These are phyloP conservation scores for Rhinoptilus africanus DNA, from an alignment of 2,113 vertebrate genomes.

Conservation along the genomic window DNA sequence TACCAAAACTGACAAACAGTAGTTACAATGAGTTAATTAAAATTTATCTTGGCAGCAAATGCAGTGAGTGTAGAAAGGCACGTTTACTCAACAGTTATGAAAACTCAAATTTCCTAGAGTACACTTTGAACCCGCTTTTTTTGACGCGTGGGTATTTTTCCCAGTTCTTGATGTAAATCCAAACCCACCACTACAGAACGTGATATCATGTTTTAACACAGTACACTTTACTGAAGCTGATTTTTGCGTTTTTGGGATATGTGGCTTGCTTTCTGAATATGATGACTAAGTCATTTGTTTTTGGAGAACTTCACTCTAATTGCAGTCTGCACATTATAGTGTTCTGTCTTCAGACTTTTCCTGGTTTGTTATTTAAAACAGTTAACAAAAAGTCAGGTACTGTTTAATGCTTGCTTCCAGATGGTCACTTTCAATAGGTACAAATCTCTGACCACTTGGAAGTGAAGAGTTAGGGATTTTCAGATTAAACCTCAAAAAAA, in stretches of 20 bases:
- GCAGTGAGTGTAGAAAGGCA: neutral
- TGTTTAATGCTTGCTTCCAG: neutral
- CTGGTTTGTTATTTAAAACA: neutral
- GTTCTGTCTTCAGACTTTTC: neutral
- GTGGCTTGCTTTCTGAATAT: neutral
- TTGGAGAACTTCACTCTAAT: neutral
- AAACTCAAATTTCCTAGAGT: neutral
- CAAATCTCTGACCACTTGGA: neutral
- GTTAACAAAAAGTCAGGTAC: neutral
- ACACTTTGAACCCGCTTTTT: slow-evolving; percentile 13
- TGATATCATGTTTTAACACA: neutral
- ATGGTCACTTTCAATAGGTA: neutral
- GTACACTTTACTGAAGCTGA: neutral
- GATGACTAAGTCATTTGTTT: neutral
- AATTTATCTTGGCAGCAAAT: slow-evolving; percentile 31
- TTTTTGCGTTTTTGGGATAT: neutral
- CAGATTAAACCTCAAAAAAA: neutral
- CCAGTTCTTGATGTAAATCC: slow-evolving; percentile 33
- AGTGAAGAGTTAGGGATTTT: neutral
- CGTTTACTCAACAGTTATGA: slow-evolving; percentile 31
- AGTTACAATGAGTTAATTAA: slow-evolving; percentile 31
- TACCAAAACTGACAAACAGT: slow-evolving; percentile 25
- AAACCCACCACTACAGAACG: neutral
- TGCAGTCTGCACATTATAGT: neutral
- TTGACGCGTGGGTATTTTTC: slow-evolving; percentile 16